Evolutionary conservation across 2,113 vertebrate species (phyloP).

Genomic region (Carettochelys insculpta): DNA sequence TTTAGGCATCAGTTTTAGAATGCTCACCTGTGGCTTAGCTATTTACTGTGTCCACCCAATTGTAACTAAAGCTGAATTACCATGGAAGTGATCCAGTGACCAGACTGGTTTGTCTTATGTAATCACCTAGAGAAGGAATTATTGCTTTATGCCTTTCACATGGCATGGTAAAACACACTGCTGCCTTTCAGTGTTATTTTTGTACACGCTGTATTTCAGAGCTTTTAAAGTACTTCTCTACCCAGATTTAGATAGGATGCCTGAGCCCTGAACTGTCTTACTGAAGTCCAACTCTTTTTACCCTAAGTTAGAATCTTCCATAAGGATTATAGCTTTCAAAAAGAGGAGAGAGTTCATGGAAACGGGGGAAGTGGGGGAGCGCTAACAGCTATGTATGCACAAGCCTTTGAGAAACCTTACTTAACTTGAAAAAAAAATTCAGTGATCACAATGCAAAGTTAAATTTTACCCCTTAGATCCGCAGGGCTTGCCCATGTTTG

Average conservation of each 20-base stretch:
- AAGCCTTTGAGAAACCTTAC: neutral
- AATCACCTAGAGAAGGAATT: accelerated
- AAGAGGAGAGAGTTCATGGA: too few relatives aligned
- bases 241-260: neutral
- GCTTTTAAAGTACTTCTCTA: accelerated
- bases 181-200: accelerated
- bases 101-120: neutral
- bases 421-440: neutral
- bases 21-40: accelerated
- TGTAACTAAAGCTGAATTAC: neutral
- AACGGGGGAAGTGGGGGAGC: neutral
- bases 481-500: neutral
- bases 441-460: neutral
- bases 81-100: accelerated
- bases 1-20: accelerated
- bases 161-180: accelerated
- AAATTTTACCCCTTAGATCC: neutral
- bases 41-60: neutral
- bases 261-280: neutral
- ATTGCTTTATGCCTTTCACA: accelerated
- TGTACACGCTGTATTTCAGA: accelerated
- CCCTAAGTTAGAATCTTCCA: neutral
- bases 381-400: neutral
- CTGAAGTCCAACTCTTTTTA: neutral
- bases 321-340: neutral